Evolutionary conservation across 2,888 invertebrate species (phyloP).

Genomic region (Rhamnusium bicolor): DNA sequence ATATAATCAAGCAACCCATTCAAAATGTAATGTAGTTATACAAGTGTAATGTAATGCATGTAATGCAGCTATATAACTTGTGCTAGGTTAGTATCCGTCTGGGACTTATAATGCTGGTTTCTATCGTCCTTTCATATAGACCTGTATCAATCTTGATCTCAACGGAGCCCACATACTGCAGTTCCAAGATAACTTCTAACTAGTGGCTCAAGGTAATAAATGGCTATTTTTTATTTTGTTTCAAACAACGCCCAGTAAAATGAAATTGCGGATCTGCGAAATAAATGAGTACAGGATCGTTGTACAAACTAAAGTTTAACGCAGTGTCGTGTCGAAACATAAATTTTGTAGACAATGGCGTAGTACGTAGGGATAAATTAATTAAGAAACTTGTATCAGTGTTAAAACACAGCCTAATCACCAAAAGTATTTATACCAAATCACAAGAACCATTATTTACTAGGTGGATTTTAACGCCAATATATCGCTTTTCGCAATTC

Average conservation of each 20-base stretch:
- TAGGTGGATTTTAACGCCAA: too few species aligned
- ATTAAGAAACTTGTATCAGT: neutral
- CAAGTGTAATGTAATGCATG: too few species aligned
- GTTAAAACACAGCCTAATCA: neutral
- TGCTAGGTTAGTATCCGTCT: neutral
- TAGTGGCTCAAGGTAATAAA: neutral
- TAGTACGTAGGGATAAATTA: conserved; percentile 2
- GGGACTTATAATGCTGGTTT: neutral
- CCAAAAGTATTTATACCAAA: neutral
- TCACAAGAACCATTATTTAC: too few species aligned
- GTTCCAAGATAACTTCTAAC: neutral
- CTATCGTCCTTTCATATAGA: neutral
- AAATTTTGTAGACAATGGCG: neutral
- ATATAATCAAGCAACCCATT: too few species aligned
- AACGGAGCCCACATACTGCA: neutral
- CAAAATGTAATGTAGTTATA: too few species aligned
- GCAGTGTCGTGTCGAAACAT: neutral
- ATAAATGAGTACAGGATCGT: neutral
- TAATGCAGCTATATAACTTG: neutral
- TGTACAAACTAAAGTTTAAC: neutral
- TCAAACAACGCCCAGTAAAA: neutral
- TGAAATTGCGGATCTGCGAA: neutral
- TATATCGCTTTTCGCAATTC: too few species aligned
- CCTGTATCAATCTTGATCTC: neutral
- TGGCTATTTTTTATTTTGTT: neutral